Evolutionary conservation across 2,113 vertebrate species (phyloP), one percentile per base, ranked within the genome.

Genomic region (Piaya cayana): DNA sequence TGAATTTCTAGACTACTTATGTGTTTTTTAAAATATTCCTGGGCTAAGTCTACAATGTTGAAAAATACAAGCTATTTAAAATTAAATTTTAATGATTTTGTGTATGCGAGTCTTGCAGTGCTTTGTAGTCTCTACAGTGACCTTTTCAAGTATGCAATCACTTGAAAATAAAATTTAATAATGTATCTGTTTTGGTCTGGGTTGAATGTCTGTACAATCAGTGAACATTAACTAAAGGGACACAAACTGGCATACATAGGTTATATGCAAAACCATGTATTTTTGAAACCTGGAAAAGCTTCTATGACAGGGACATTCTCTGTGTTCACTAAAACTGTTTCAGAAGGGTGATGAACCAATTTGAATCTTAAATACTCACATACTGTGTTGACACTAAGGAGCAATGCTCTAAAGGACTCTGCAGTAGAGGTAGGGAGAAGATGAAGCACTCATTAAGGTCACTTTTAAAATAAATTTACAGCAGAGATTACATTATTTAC

Each of bases 91-190:
- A 71, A 64, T 56, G 16, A 0, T 22, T 36, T 49, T 67, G 26
- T 29, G 15, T 55, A n/a, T 22, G 23, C 42, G 6, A 42, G 80
- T 68, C 50, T 58, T 82, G 21, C 55, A 63, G 20, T 22, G 29
- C 34, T 82, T 55, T 82, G 52, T 59, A 62, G 34, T 37, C 36
- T 80, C 15, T 36, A 34, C 18, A 64, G 39, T 93, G 62, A 84
- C 83, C 64, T 95, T 93, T 78, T 84, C 45, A 86, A 64, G 30
- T 71, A 75, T 71, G 86, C 39, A 75, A n/a, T 88, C 64, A 49
- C 34, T 90, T 80, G 30, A 81, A 90, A 88, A 90, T 63, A 29
- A 64, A 70, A 74, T 76, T 88, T 83, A 82, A 83, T 83, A 92
- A 82, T 91, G 7, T 34, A 43, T 70, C 39, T 86, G 19, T 23